These are phyloP conservation scores for Crotalus horridus DNA, from an alignment of 2,113 vertebrate genomes.

Conservation along the genomic window DNA sequence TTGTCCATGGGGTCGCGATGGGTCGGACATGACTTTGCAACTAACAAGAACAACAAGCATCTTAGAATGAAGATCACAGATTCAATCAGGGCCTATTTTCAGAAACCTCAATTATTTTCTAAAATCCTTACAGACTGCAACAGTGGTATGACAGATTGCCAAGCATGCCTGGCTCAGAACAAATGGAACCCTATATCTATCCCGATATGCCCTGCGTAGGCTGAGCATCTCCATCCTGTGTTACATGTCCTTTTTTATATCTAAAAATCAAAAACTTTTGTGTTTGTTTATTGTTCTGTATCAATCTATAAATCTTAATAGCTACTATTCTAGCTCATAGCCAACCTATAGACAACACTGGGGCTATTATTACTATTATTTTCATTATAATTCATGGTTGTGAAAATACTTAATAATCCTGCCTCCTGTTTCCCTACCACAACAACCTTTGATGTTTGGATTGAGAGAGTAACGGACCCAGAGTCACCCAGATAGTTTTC, in stretches of 20 bases:
- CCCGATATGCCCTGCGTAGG: not conserved
- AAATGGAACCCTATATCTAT: not conserved
- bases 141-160: not conserved
- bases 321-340: not conserved
- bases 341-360: not conserved
- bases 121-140: not conserved
- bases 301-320: not conserved
- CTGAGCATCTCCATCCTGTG: not conserved
- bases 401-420: not conserved
- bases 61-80: not conserved
- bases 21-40: no score
- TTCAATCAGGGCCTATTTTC: constrained; percentile 24
- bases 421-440: not conserved
- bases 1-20: no score
- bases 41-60: not conserved
- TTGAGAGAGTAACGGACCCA: not conserved
- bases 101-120: not conserved
- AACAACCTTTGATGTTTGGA: not conserved
- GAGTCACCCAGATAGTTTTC: not conserved
- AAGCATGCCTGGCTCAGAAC: not conserved
- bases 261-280: not conserved
- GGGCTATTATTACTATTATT: not conserved
- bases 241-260: not conserved
- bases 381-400: not conserved
- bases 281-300: not conserved